A percentile compares a stretch with the other conserved stretches of the same genome.
Conservation (phyloP, 2,888 invertebrate species). For the Meghimatium bilineatum region DNA sequence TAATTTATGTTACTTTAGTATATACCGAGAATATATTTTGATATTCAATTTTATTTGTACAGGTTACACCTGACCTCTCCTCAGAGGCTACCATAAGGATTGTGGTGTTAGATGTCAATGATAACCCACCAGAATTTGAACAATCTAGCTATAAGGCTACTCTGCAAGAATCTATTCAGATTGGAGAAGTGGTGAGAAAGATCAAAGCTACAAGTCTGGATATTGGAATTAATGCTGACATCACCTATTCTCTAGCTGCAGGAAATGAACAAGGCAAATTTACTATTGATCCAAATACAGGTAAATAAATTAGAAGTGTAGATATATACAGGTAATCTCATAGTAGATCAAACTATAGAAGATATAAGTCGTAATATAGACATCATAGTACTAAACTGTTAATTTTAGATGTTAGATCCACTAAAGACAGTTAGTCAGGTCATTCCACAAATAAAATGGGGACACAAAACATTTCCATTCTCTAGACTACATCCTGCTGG, state of each 20-base stretch:
- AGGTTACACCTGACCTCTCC: constrained; percentile 66
- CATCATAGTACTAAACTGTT: not conserved
- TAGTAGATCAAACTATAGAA: no score
- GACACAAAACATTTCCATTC: no score
- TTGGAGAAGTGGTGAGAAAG: constrained; percentile 88
- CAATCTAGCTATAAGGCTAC: constrained; percentile 87
- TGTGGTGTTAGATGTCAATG: constrained; percentile 86
- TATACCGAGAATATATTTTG: no score
- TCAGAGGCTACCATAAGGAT: constrained; percentile 62
- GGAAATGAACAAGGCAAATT: constrained; percentile 72
- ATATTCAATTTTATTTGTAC: constrained; percentile 1
- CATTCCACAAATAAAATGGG: no score
- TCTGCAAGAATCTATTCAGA: constrained; percentile 85
- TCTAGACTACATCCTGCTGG: no score
- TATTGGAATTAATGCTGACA: constrained; percentile 94
- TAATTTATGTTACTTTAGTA: no score
- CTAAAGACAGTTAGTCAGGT: no score
- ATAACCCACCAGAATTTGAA: constrained; percentile 95
- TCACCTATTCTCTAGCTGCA: constrained; percentile 79
- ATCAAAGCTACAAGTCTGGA: constrained; percentile 95
- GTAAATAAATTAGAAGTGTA: no score
- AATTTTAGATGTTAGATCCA: not conserved
- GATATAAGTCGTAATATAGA: not conserved
- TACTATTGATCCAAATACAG: constrained; percentile 65
- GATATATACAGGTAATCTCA: no score